Evolutionary conservation across 1,140 invertebrate genomes (phyloP).

Genomic region (Drosophila hydei): DNA sequence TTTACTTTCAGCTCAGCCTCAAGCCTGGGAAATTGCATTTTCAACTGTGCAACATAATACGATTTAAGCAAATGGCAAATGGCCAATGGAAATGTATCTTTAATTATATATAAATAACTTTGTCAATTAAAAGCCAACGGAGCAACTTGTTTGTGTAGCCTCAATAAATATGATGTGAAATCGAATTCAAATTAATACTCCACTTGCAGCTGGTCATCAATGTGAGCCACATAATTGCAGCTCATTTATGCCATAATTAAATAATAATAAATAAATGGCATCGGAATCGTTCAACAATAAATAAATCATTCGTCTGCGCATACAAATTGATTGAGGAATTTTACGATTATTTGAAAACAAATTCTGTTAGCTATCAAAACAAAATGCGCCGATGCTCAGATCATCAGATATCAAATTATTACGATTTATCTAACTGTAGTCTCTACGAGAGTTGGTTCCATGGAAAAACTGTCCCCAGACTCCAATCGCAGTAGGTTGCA

Average conservation of each 20-base stretch:
- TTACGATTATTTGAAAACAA: slow-evolving; percentile 34
- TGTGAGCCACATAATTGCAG: slow-evolving; percentile 31
- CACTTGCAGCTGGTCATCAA: slow-evolving; percentile 22
- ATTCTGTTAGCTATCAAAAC: slow-evolving; percentile 52
- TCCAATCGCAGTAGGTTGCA: slow-evolving; percentile 25
- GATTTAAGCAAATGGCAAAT: not conserved
- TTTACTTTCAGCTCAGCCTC: not conserved
- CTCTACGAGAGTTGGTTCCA: slow-evolving; percentile 16
- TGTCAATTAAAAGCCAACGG: not conserved
- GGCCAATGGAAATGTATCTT: not conserved
- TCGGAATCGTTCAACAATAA: slow-evolving; percentile 34
- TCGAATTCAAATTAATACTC: slow-evolving; percentile 46
- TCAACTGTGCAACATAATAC: not conserved
- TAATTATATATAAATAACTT: not conserved
- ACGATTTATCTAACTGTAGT: slow-evolving; percentile 31
- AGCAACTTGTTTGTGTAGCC: not conserved
- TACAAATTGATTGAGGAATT: slow-evolving; percentile 24
- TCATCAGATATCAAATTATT: slow-evolving; percentile 29
- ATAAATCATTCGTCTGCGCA: slow-evolving; percentile 57
- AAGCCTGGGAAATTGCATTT: slow-evolving; percentile 4
- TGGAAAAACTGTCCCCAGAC: slow-evolving; percentile 29
- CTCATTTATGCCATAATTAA: slow-evolving; percentile 61
- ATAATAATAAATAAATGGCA: slow-evolving; percentile 61
- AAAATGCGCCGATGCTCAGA: slow-evolving; percentile 3
- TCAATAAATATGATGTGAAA: not conserved